phyloP scores from a whole-genome alignment of 1,140 invertebrate genomes.

The Drosophila watanabei region DNA sequence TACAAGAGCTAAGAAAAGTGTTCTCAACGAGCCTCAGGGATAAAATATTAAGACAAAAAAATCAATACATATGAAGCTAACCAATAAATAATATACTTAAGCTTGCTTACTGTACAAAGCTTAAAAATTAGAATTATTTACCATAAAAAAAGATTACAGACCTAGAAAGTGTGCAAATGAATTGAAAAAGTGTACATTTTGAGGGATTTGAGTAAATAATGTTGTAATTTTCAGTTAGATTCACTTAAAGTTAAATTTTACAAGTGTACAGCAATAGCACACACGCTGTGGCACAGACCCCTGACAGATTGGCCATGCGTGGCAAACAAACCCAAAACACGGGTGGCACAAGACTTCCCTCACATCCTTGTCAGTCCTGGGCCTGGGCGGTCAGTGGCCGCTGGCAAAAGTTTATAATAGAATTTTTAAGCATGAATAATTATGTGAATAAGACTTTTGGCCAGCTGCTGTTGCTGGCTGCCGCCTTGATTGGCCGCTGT shows the following conservation, averaged over 20 bases:
- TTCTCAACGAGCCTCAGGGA: too few species aligned
- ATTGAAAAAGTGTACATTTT: background rate
- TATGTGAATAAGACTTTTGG: conserved; percentile 58
- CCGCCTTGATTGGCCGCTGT: conserved; percentile 37
- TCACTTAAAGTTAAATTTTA: background rate
- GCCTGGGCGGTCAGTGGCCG: conserved; percentile 27
- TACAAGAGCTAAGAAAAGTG: background rate
- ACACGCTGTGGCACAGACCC: conserved; percentile 18
- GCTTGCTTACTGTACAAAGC: background rate
- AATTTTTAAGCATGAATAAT: conserved; percentile 80
- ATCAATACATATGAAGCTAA: background rate
- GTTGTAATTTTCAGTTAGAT: background rate
- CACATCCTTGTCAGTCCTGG: too few species aligned
- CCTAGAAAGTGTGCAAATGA: background rate
- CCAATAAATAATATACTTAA: background rate
- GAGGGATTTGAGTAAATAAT: background rate
- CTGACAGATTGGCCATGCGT: conserved; percentile 59
- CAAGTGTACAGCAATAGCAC: conserved; percentile 18
- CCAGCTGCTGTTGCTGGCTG: conserved; percentile 21
- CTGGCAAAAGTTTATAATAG: conserved; percentile 71
- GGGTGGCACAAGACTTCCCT: background rate
- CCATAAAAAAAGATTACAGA: background rate
- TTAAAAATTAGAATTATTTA: too few species aligned
- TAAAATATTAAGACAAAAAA: background rate
- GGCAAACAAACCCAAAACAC: conserved; percentile 38